Base-by-base conservation (phyloP, 2,113 vertebrate species). In the Corythoichthys haematopterus region DNA sequence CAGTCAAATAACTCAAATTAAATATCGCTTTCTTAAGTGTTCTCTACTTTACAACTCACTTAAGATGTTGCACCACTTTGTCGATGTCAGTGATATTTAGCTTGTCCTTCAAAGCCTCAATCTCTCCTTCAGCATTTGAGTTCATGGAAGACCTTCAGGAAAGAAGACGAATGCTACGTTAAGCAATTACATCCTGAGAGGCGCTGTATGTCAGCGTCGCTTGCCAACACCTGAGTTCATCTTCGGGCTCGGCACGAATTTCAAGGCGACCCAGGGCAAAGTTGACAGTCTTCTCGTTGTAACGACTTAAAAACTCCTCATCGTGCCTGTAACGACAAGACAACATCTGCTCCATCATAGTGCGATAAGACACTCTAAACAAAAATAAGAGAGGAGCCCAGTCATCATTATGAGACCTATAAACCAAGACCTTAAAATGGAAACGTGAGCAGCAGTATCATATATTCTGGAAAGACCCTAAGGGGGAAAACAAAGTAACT, bases 81-180 rank as follows among this genome's bases (percentile, higher is more conserved):
- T 94, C 88, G 59, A 95, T 92, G 75, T 87, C 66, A 36, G 61
- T 76, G 69, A 93, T 58, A 7, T 92, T 93, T 74, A 96, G 80
- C 35, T 91, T 91, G 71, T 92, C 85, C 71, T 81, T 93, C 67
- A 94, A 66, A 48, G 83, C 58, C 37, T 84, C 80, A 35, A 94
- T 82, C 70, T 93, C 88, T 11, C 88, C 88, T 13, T 75, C 81
- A 35, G 76, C 43, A 3, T 66, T 88, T 57, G 88, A 83, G 64
- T 43, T 64, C n/a, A 74, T 58, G 20, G 83, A 85, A 28, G 69
- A 77, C 37, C 66, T 91, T 70, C 36, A 57, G 6, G 16, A 68
- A 35, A 53, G 9, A 14, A 47, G 45, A 20, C 59, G 33, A 43
- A 65, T 28, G 14, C 9, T 2, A 43, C 40, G 10, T 37, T 40